Conservation (phyloP, 1,140 invertebrate species). For the Tetragonula clypearis region DNA sequence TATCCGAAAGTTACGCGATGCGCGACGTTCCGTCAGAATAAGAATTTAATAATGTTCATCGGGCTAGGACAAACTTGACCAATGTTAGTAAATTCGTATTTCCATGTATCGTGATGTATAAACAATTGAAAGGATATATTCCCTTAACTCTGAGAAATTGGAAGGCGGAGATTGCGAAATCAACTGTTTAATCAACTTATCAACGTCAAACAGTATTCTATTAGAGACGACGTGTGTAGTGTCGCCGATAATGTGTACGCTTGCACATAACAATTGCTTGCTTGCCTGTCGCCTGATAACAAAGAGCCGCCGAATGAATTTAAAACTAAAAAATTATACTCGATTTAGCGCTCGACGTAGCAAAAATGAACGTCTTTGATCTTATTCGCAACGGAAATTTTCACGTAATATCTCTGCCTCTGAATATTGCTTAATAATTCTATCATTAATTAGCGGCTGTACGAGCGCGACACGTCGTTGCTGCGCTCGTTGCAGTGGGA, state of each 20-base stretch:
- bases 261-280: neutral
- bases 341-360: neutral
- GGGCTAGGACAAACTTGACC: neutral
- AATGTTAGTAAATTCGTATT: neutral
- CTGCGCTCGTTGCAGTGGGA: conserved; percentile 81
- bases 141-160: neutral
- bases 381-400: neutral
- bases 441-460: conserved; percentile 78
- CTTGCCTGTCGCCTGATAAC: neutral
- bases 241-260: conserved; percentile 27
- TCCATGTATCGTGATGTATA: neutral
- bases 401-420: neutral
- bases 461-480: conserved; percentile 81
- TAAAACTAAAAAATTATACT: neutral
- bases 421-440: neutral
- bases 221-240: conserved; percentile 5
- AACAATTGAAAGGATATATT: neutral
- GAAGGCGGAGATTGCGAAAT: neutral
- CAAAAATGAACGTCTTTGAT: neutral
- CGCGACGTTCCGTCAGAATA: no score
- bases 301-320: neutral
- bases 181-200: conserved; percentile 54
- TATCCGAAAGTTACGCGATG: no score
- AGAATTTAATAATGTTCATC: no score
- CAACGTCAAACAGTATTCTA: conserved; percentile 49